Percentiles rank a stretch among this genome's conserved stretches.
phyloP scores from a whole-genome alignment of 1,140 invertebrate species.

The Diprion similis region DNA sequence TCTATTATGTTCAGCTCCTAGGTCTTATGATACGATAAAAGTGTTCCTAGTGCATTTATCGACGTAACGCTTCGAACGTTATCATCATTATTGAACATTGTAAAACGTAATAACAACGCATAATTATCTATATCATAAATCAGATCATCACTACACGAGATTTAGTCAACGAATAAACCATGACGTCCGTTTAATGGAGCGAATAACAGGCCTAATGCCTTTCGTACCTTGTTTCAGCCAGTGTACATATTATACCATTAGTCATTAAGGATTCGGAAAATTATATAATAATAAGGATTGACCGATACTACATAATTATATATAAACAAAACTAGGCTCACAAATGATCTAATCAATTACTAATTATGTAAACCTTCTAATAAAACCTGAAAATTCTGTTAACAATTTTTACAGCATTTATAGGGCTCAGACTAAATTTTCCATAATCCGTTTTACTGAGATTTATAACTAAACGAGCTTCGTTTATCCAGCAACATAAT shows the following conservation, averaged over 20 bases:
- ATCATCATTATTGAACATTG: background rate
- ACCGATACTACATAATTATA: conserved; percentile 24
- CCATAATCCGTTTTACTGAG: conserved; percentile 18
- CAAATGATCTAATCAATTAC: conserved; percentile 21
- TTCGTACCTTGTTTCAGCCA: conserved; percentile 46
- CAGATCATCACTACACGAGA: conserved; percentile 1
- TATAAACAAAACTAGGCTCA: conserved; percentile 20
- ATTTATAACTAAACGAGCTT: conserved; percentile 17
- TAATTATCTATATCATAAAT: background rate
- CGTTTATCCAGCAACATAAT: background rate
- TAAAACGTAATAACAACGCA: background rate
- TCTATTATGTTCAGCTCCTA: too few species aligned
- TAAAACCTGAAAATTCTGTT: conserved; percentile 52
- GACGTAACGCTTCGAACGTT: background rate
- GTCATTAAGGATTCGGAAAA: conserved; percentile 38
- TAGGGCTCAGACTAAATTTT: conserved; percentile 20
- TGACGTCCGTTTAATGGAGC: conserved; percentile 47
- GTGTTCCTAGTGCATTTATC: conserved; percentile 2
- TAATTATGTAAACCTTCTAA: conserved; percentile 56
- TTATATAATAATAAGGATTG: conserved; percentile 27
- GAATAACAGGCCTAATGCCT: conserved; percentile 47
- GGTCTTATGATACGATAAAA: background rate
- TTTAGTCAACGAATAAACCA: conserved; percentile 35
- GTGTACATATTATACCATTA: conserved; percentile 49
- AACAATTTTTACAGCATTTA: background rate